A percentile compares a stretch with the other conserved stretches of the same genome.
phyloP scores from a whole-genome alignment of 2,888 invertebrate genomes.

The Sphaerophoria rueppellii region DNA sequence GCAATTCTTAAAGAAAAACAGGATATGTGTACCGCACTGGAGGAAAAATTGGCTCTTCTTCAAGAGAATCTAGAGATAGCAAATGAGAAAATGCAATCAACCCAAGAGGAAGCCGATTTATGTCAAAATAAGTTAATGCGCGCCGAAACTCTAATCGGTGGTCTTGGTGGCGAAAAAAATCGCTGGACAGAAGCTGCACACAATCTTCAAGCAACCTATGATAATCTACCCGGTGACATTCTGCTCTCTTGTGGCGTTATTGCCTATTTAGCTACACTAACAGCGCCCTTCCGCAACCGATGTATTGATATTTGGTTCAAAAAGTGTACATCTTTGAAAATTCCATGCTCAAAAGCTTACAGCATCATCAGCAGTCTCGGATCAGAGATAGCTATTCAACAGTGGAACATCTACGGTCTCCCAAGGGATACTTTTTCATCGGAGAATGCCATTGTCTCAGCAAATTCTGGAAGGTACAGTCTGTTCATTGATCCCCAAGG shows the following conservation, averaged over 20 bases:
- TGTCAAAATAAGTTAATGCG: slow-evolving; percentile 93
- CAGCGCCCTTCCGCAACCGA: slow-evolving; percentile 85
- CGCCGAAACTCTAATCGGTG: slow-evolving; percentile 94
- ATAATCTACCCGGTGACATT: slow-evolving; percentile 94
- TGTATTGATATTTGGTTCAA: slow-evolving; percentile 88
- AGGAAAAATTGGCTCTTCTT: slow-evolving; percentile 88
- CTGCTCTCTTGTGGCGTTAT: slow-evolving; percentile 94
- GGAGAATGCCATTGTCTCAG: slow-evolving; percentile 93
- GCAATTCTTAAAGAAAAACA: slow-evolving; percentile 92
- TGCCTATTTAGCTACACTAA: slow-evolving; percentile 94
- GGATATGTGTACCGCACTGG: slow-evolving; percentile 88
- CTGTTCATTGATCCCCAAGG: slow-evolving; percentile 96
- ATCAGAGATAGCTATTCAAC: slow-evolving; percentile 88
- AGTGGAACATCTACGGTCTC: slow-evolving; percentile 93
- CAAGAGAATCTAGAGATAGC: slow-evolving; percentile 88
- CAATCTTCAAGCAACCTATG: slow-evolving; percentile 88
- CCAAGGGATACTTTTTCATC: slow-evolving; percentile 93
- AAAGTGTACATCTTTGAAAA: slow-evolving; percentile 86
- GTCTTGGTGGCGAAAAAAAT: slow-evolving; percentile 93
- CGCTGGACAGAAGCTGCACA: slow-evolving; percentile 92
- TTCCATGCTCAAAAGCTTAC: slow-evolving; percentile 90
- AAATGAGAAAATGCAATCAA: slow-evolving; percentile 89
- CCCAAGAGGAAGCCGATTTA: slow-evolving; percentile 90
- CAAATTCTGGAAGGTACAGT: slow-evolving; percentile 93
- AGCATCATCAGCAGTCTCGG: slow-evolving; percentile 90